These are phyloP conservation scores for Drosophila kuntzei DNA, from an alignment of 2,888 invertebrate species.

Conservation along the genomic window DNA sequence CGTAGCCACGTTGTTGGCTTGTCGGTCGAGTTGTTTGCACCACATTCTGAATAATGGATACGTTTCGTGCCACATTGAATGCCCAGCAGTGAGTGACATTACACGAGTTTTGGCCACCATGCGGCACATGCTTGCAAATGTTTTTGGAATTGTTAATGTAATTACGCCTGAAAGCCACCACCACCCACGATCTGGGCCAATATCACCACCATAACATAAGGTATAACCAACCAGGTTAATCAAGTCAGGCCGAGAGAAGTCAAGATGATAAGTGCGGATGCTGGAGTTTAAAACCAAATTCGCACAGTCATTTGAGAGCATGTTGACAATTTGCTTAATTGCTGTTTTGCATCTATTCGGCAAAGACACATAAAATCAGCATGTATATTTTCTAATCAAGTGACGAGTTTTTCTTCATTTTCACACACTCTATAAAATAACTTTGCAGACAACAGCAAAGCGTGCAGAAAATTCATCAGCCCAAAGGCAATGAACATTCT, in stretches of 20 bases:
- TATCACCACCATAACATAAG: slow-evolving; percentile 6
- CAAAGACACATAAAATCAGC: slow-evolving; percentile 16
- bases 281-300: slow-evolving; percentile 57
- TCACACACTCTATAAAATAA: slow-evolving; percentile 60
- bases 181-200: background rate
- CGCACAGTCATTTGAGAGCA: slow-evolving; percentile 30
- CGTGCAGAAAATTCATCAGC: slow-evolving; percentile 72
- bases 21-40: slow-evolving; percentile 74
- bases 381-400: slow-evolving; percentile 61
- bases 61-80: slow-evolving; percentile 74
- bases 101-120: slow-evolving; percentile 43
- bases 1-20: slow-evolving; percentile 59
- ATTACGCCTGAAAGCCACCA: slow-evolving; percentile 69
- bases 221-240: slow-evolving; percentile 53
- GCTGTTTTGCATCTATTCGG: slow-evolving; percentile 31
- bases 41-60: slow-evolving; percentile 78
- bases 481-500: slow-evolving; percentile 52
- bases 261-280: slow-evolving; percentile 39
- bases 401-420: slow-evolving; percentile 63
- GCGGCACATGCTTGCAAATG: slow-evolving; percentile 34
- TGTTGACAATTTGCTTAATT: slow-evolving; percentile 71
- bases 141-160: slow-evolving; percentile 79
- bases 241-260: slow-evolving; percentile 39
- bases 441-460: slow-evolving; percentile 59
- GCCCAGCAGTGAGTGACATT: slow-evolving; percentile 73